Conservation (phyloP, 2,113 vertebrate species). For the Struthio camelus region DNA sequence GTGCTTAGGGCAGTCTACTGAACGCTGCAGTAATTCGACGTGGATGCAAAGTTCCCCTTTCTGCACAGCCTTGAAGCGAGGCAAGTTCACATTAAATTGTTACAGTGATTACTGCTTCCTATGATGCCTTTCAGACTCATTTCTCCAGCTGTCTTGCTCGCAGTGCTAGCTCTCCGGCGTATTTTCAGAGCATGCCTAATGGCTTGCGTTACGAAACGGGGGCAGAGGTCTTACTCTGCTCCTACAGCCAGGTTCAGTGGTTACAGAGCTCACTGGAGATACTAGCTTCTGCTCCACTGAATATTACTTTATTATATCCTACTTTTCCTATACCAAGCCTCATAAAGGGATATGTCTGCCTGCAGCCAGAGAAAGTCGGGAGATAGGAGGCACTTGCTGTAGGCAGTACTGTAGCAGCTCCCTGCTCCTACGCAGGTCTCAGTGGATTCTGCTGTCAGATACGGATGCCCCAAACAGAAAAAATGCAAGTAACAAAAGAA, state of each 20-base stretch:
- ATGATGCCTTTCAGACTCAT: neutral
- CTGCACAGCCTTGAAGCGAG: neutral
- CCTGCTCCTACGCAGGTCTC: rapidly evolving
- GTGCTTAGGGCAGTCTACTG: neutral
- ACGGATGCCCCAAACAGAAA: neutral
- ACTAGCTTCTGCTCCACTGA: neutral
- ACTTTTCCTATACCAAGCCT: neutral
- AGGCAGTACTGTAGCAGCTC: neutral
- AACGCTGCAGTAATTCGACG: neutral
- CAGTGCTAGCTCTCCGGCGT: neutral
- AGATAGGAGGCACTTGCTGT: neutral
- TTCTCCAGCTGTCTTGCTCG: neutral
- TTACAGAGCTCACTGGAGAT: neutral
- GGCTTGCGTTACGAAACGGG: neutral
- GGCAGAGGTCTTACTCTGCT: neutral
- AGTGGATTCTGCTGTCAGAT: neutral
- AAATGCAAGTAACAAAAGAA: slow-evolving; percentile 19
- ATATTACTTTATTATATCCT: neutral
- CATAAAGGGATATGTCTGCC: neutral
- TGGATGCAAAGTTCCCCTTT: neutral
- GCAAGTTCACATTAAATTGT: neutral
- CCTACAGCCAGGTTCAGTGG: neutral
- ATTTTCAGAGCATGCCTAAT: neutral
- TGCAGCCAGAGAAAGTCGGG: neutral
- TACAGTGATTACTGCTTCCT: neutral